Conservation (phyloP, 2,888 invertebrate genomes). For the Cephus spinipes region DNA sequence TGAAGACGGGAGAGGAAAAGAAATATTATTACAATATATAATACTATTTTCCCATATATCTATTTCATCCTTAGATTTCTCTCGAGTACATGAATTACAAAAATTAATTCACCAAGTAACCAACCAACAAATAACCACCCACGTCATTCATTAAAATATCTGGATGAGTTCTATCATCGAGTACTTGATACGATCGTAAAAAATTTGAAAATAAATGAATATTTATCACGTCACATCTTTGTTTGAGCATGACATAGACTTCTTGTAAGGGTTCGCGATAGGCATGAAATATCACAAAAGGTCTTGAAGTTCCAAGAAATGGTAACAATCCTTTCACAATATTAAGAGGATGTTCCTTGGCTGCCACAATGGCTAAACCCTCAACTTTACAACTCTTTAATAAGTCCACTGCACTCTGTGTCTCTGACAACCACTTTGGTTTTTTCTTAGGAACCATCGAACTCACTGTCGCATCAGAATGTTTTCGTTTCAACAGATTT, state of each 20-base stretch:
- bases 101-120: slow-evolving; percentile 64
- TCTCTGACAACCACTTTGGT: slow-evolving; percentile 78
- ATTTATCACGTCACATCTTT: slow-evolving; percentile 77
- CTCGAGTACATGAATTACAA: no score
- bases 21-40: no score
- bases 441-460: slow-evolving; percentile 63
- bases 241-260: slow-evolving; percentile 83
- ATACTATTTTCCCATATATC: no score
- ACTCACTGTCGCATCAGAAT: not conserved
- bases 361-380: slow-evolving; percentile 79
- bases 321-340: slow-evolving; percentile 80
- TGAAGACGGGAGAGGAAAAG: no score
- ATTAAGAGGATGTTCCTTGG: slow-evolving; percentile 86
- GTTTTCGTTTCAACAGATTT: not conserved
- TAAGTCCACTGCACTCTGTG: slow-evolving; percentile 74
- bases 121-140: slow-evolving; percentile 90
- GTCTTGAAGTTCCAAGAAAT: slow-evolving; percentile 85
- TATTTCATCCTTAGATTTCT: no score
- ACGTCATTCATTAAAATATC: slow-evolving; percentile 89
- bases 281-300: slow-evolving; percentile 86
- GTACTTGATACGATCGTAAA: slow-evolving; percentile 89
- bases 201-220: slow-evolving; percentile 88
- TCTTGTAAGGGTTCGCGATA: slow-evolving; percentile 88
- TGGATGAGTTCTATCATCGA: slow-evolving; percentile 94
- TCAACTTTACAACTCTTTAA: slow-evolving; percentile 75